A percentile compares a stretch with the other conserved stretches of the same genome.
phyloP scores from a whole-genome alignment of 2,113 vertebrate species.

The Leuciscus idus region DNA sequence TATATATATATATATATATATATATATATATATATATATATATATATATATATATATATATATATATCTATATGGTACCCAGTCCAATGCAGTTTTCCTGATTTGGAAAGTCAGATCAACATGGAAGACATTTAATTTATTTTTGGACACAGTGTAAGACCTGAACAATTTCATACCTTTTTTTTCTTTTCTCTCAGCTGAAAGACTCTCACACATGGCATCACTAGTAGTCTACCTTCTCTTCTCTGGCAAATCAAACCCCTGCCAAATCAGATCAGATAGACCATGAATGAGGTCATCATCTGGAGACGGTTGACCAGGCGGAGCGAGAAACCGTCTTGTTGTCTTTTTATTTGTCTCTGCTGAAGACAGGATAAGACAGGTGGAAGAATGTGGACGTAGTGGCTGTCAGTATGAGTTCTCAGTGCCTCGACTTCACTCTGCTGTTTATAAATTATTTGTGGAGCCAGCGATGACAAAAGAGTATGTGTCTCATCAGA shows the following conservation, averaged over 20 bases:
- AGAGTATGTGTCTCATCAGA: constrained; percentile 61
- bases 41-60: too few species aligned
- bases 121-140: background rate
- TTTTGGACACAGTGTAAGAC: background rate
- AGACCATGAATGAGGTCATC: constrained; percentile 4
- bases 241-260: background rate
- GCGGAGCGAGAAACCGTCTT: background rate
- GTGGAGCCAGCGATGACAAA: constrained; percentile 75
- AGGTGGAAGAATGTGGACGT: constrained; percentile 58
- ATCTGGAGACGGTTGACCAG: background rate
- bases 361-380: constrained; percentile 44
- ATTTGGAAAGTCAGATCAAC: background rate
- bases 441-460: constrained; percentile 80
- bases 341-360: constrained; percentile 38
- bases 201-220: background rate
- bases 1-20: too few species aligned
- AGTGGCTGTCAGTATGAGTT: constrained; percentile 71
- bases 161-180: background rate
- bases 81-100: background rate
- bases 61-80: too few species aligned
- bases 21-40: too few species aligned
- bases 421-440: constrained; percentile 70
- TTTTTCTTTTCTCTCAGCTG: background rate
- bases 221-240: too few species aligned
- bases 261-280: constrained; percentile 2